Conservation (phyloP, 1,140 invertebrate species). For the Drosophila tsacasi region DNA sequence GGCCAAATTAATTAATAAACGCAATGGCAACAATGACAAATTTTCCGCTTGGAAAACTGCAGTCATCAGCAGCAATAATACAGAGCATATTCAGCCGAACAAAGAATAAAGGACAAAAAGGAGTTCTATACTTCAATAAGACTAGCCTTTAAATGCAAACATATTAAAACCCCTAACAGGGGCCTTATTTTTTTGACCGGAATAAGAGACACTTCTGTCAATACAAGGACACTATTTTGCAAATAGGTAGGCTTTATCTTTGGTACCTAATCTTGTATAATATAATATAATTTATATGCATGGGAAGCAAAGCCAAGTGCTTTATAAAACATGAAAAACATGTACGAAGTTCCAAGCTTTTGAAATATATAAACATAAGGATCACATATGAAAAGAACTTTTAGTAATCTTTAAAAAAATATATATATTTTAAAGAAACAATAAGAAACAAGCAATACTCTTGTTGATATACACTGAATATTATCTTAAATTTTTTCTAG, state of each 20-base stretch:
- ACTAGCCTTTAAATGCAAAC: conserved; percentile 36
- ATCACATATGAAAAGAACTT: not conserved
- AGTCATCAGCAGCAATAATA: conserved; percentile 45
- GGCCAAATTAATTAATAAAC: conserved; percentile 83
- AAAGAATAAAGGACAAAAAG: conserved; percentile 22
- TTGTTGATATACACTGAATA: too few species aligned
- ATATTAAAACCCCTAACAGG: too few species aligned
- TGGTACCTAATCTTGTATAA: not conserved
- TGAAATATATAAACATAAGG: not conserved
- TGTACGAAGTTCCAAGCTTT: too few species aligned
- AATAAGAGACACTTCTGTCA: not conserved
- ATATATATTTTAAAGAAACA: too few species aligned
- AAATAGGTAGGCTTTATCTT: not conserved
- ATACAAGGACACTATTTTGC: not conserved
- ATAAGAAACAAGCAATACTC: too few species aligned
- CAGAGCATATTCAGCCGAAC: conserved; percentile 35
- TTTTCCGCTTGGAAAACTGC: conserved; percentile 77
- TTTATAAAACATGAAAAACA: not conserved
- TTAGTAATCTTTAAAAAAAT: not conserved
- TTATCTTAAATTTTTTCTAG: too few species aligned
- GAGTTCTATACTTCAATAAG: conserved; percentile 19
- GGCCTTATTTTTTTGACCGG: not conserved
- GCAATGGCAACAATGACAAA: conserved; percentile 78
- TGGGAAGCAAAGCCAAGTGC: not conserved
- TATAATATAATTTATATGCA: not conserved